Percentiles rank a stretch among this genome's conserved stretches.
phyloP scores from a whole-genome alignment of 1,140 invertebrate species.

The Harlomillsia oculata region DNA sequence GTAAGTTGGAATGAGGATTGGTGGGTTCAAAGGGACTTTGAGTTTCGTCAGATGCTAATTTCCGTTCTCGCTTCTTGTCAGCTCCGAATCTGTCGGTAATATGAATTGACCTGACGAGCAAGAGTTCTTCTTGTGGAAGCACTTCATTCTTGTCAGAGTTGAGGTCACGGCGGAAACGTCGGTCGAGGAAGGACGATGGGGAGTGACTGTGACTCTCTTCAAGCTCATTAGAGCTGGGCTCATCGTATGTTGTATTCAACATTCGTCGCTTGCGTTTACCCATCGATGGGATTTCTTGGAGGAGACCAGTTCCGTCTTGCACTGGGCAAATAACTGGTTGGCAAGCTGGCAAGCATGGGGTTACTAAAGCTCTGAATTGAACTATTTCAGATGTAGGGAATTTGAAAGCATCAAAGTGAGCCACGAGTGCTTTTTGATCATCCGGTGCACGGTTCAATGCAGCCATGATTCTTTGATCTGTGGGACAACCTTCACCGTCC shows the following conservation, averaged over 20 bases:
- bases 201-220: constrained; percentile 17
- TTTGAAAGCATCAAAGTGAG: constrained; percentile 90
- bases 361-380: constrained; percentile 84
- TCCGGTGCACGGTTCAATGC: constrained; percentile 68
- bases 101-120: constrained; percentile 79
- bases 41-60: constrained; percentile 26
- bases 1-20: too few species aligned
- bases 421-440: constrained; percentile 62
- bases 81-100: constrained; percentile 86
- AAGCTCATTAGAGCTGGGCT: constrained; percentile 22
- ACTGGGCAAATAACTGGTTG: constrained; percentile 80
- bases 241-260: constrained; percentile 28
- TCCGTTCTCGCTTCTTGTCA: constrained; percentile 42
- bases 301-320: constrained; percentile 64
- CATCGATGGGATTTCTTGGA: constrained; percentile 68
- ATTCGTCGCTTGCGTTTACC: constrained; percentile 57
- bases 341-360: constrained; percentile 82
- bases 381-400: constrained; percentile 90
- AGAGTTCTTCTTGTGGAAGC: constrained; percentile 60
- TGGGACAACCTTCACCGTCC: constrained; percentile 82
- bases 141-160: constrained; percentile 19
- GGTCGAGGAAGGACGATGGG: not conserved
- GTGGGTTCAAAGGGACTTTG: constrained; percentile 6
- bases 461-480: constrained; percentile 86
- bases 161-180: constrained; percentile 26